phyloP scores from a whole-genome alignment of 35 echinoderm and acorn worm genomes.

The Ophioderma brevispina region DNA sequence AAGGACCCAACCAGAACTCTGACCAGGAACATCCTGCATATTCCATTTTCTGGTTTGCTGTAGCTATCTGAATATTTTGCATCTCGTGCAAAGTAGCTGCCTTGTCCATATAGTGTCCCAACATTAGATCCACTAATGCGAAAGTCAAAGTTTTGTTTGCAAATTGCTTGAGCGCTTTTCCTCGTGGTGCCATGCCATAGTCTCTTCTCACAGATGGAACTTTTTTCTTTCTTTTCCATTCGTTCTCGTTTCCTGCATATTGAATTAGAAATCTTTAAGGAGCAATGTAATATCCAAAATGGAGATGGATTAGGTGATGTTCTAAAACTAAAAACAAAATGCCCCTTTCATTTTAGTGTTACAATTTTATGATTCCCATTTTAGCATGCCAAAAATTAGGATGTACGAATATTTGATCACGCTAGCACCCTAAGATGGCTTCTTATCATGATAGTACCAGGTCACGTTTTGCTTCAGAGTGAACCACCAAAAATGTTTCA shows the following conservation, averaged over 20 bases:
- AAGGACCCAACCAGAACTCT: slow-evolving; percentile 41
- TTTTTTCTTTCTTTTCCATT: slow-evolving; percentile 32
- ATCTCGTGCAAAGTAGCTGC: slow-evolving; percentile 38
- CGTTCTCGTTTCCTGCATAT: slow-evolving; percentile 16
- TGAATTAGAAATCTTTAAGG: not conserved
- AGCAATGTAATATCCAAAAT: not conserved
- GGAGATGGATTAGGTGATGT: not conserved
- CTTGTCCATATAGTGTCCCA: slow-evolving; percentile 42
- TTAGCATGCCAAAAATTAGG: too few relatives aligned
- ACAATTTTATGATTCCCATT: too few relatives aligned
- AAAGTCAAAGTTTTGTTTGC: slow-evolving; percentile 63
- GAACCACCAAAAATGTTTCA: too few relatives aligned
- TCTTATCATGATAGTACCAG: too few relatives aligned
- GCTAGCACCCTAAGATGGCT: too few relatives aligned
- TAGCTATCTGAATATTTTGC: slow-evolving; percentile 31
- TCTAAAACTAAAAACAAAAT: not conserved
- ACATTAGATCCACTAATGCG: slow-evolving; percentile 42
- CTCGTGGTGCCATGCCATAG: slow-evolving; percentile 55
- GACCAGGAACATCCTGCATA: slow-evolving; percentile 37
- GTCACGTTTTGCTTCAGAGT: too few relatives aligned
- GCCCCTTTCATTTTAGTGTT: not conserved
- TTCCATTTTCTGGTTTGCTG: not conserved
- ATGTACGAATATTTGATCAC: too few relatives aligned
- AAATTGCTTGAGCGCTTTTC: slow-evolving; percentile 25
- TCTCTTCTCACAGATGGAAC: not conserved